A percentile compares a stretch with the other conserved stretches of the same genome.
These are phyloP conservation scores for Xestoiulus laeticollis DNA, from an alignment of 2,888 invertebrate genomes.

Conservation along the genomic window DNA sequence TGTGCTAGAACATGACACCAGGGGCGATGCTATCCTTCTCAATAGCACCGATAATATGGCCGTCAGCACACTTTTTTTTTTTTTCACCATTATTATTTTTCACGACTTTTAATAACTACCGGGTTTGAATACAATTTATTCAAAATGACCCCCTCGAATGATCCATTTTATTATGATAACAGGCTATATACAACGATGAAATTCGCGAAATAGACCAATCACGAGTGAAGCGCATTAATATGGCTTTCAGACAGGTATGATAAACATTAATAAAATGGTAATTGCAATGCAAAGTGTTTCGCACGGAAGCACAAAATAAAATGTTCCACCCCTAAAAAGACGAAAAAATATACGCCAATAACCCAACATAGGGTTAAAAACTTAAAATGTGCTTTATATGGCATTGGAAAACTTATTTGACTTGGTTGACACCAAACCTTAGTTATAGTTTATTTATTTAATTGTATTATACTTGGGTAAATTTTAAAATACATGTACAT, in stretches of 20 bases:
- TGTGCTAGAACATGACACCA: background rate
- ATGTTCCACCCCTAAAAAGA: too few relatives aligned
- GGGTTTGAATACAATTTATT: background rate
- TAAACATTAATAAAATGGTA: background rate
- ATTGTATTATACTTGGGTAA: too few relatives aligned
- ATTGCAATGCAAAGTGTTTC: too few relatives aligned
- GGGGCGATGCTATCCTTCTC: slow-evolving; percentile 6
- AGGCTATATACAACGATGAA: background rate
- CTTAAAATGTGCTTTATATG: too few relatives aligned
- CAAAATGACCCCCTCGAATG: background rate
- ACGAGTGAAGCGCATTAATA: background rate
- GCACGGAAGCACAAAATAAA: background rate
- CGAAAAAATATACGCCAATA: too few relatives aligned
- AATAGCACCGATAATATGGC: background rate
- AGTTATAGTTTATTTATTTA: too few relatives aligned
- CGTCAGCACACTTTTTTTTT: background rate
- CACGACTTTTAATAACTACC: slow-evolving; percentile 19
- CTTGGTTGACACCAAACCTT: too few relatives aligned
- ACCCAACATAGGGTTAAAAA: too few relatives aligned
- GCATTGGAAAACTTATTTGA: too few relatives aligned
- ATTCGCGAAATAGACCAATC: background rate
- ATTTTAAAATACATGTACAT: too few relatives aligned
- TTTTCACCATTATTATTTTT: background rate
- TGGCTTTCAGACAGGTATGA: background rate
- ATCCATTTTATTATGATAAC: background rate